Conservation (phyloP, 1,140 invertebrate genomes). For the Macrotrachela quadricornifera region DNA sequence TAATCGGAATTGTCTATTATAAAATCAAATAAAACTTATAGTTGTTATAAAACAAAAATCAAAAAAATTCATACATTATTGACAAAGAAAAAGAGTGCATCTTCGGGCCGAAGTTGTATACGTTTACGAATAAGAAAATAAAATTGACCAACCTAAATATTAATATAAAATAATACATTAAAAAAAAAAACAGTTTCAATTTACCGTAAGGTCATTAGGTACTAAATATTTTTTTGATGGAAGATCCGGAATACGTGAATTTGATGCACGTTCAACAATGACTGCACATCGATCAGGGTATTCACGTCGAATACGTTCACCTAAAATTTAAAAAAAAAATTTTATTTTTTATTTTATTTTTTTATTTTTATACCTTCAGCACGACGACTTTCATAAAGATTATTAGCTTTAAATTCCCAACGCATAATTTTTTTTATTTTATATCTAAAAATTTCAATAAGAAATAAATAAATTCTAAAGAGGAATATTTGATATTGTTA, state of each 20-base stretch:
- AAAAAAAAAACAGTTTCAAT: too few relatives aligned
- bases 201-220: conserved; percentile 89
- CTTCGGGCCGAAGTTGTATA: conserved; percentile 71
- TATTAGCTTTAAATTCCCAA: conserved; percentile 97
- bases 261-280: conserved; percentile 95
- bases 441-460: too few relatives aligned
- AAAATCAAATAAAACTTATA: too few relatives aligned
- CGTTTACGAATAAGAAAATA: conserved; percentile 94
- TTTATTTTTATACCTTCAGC: conserved; percentile 43
- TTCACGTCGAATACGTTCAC: conserved; percentile 93
- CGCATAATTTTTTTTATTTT: conserved; percentile 49
- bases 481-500: too few relatives aligned
- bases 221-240: conserved; percentile 99
- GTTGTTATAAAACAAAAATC: too few relatives aligned
- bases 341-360: too few relatives aligned
- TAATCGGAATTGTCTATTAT: conserved; percentile 57
- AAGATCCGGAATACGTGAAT: conserved; percentile 84
- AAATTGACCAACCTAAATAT: conserved; percentile 98
- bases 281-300: conserved; percentile 95
- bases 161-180: too few relatives aligned
- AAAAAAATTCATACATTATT: too few relatives aligned
- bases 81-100: conserved; percentile 97
- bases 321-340: too few relatives aligned
- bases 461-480: too few relatives aligned
- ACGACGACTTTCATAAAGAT: conserved; percentile 91